Percentiles rank a stretch among this genome's conserved stretches.
Conservation (phyloP, 2,888 invertebrate genomes). For the Epicampocera succincta region DNA sequence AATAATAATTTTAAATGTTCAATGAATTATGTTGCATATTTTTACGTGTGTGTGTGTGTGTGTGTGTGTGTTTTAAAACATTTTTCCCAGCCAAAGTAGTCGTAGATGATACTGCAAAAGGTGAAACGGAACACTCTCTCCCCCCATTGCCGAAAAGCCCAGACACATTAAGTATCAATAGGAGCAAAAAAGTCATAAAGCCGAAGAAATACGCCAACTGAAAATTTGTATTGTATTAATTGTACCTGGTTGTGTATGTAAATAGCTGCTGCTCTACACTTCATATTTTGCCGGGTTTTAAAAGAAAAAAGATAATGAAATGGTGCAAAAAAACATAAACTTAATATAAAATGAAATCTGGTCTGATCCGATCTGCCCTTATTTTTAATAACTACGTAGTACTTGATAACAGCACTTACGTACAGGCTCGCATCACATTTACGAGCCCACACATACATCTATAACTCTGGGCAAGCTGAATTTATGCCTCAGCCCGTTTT, state of each 20-base stretch:
- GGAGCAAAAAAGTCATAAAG: constrained; percentile 4
- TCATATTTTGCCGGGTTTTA: too few relatives aligned
- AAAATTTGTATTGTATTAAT: background rate
- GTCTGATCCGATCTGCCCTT: constrained; percentile 42
- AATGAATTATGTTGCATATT: constrained; percentile 64
- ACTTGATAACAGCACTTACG: constrained; percentile 58
- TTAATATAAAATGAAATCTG: constrained; percentile 63
- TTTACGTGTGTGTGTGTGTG: constrained; percentile 9
- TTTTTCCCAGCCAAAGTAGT: constrained; percentile 32
- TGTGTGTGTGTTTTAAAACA: background rate
- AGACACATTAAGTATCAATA: constrained; percentile 44
- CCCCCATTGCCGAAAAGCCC: constrained; percentile 16
- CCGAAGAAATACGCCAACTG: background rate
- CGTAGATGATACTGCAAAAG: constrained; percentile 46
- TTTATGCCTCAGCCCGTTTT: constrained; percentile 1
- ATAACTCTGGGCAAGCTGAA: constrained; percentile 21
- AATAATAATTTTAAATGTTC: constrained; percentile 70
- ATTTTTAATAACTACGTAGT: constrained; percentile 59
- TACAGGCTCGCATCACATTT: constrained; percentile 25
- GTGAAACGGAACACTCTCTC: constrained; percentile 31
- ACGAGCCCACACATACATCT: too few relatives aligned
- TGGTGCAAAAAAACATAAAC: constrained; percentile 8
- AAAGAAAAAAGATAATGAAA: constrained; percentile 11
- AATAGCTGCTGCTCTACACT: constrained; percentile 59
- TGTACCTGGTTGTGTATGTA: constrained; percentile 56